Percentiles rank a stretch among this genome's conserved stretches.
Evolutionary conservation across 2,888 invertebrate genomes (phyloP).

Genomic region (Pycnomerus fuliginosus): DNA sequence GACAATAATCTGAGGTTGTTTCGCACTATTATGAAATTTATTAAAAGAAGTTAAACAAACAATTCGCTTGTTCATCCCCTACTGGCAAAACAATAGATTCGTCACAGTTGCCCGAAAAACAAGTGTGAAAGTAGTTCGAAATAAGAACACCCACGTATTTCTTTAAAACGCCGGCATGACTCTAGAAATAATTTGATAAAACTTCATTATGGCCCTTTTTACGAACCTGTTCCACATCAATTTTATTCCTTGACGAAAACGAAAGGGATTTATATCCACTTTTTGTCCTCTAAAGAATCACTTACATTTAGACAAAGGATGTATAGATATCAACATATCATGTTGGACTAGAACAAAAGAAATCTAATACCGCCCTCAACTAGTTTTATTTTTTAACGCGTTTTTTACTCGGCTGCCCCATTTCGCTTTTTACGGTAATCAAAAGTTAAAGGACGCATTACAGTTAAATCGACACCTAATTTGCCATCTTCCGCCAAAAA

Average conservation of each 20-base stretch:
- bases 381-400: too few species aligned
- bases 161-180: conserved; percentile 42
- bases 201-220: conserved; percentile 23
- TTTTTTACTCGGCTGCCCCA: too few species aligned
- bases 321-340: too few species aligned
- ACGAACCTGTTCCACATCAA: conserved; percentile 20
- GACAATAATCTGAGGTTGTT: too few species aligned
- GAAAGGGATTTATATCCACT: conserved; percentile 20
- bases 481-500: conserved; percentile 17
- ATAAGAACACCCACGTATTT: conserved; percentile 37
- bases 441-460: too few species aligned
- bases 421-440: too few species aligned
- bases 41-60: conserved; percentile 22
- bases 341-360: too few species aligned
- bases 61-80: conserved; percentile 20
- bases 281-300: too few species aligned
- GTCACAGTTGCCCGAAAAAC: conserved; percentile 37
- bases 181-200: conserved; percentile 29
- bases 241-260: conserved; percentile 12
- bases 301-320: too few species aligned
- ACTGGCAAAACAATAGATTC: conserved; percentile 35
- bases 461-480: conserved; percentile 20
- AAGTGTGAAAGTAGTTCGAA: conserved; percentile 40
- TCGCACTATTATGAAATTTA: too few species aligned
- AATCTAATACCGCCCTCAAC: too few species aligned